Conservation (phyloP, 2,797 vertebrate genomes). For the Xiphorhynchus erythropygius region DNA sequence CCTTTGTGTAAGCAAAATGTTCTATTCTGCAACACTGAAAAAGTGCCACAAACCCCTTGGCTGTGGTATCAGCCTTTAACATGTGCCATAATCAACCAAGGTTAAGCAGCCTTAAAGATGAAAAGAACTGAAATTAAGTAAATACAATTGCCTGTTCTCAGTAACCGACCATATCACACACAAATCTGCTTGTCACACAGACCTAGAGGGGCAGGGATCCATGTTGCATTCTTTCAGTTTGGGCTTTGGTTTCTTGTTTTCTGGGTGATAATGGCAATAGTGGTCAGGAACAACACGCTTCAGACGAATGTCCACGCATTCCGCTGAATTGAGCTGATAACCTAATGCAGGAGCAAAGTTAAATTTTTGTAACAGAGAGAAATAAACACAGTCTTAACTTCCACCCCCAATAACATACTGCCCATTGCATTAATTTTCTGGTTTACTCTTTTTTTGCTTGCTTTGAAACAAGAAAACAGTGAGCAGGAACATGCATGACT, state of each 20-base stretch:
- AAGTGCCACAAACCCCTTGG: not conserved
- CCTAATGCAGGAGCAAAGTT: slow-evolving; percentile 69
- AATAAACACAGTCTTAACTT: not conserved
- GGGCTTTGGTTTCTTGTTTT: slow-evolving; percentile 94
- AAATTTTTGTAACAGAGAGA: not conserved
- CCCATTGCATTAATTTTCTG: not conserved
- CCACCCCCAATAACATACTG: fast-evolving
- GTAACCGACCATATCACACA: not conserved
- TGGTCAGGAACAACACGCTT: slow-evolving; percentile 86
- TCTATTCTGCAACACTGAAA: not conserved
- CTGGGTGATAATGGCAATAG: slow-evolving; percentile 87
- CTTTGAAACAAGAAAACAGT: not conserved
- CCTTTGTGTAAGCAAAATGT: not conserved
- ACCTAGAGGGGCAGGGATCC: slow-evolving; percentile 93
- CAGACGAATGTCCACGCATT: slow-evolving; percentile 87
- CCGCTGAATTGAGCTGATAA: slow-evolving; percentile 93
- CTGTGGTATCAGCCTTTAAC: not conserved
- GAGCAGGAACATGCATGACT: not conserved
- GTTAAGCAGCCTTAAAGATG: not conserved
- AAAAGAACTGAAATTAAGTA: not conserved
- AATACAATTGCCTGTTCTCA: not conserved
- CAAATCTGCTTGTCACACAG: not conserved
- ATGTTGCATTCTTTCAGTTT: slow-evolving; percentile 92
- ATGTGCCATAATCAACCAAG: not conserved
- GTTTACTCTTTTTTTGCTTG: not conserved